Percentiles rank a stretch among this genome's conserved stretches.
Evolutionary conservation across 2,113 vertebrate genomes (phyloP).

Genomic region (Siniperca chuatsi): DNA sequence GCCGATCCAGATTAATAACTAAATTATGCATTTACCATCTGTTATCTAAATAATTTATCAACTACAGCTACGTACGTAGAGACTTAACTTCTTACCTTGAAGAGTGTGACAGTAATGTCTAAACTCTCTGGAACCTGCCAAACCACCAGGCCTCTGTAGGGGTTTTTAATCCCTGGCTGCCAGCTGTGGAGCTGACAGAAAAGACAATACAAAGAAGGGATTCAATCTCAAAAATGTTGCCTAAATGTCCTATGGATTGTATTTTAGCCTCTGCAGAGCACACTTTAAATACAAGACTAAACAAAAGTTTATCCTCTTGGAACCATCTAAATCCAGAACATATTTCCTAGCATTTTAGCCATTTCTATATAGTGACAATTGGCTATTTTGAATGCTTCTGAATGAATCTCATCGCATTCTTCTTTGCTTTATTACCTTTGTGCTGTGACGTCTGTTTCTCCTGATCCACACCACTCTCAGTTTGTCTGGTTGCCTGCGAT

Average conservation of each 20-base stretch:
- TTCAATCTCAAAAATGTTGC: neutral
- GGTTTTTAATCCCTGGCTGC: slow-evolving; percentile 93
- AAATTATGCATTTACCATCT: neutral
- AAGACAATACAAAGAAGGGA: neutral
- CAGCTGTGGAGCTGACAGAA: slow-evolving; percentile 88
- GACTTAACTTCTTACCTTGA: slow-evolving; percentile 83
- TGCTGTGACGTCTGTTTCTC: slow-evolving; percentile 88
- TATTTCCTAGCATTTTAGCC: neutral
- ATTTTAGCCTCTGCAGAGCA: neutral
- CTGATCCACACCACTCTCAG: slow-evolving; percentile 92
- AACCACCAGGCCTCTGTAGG: slow-evolving; percentile 89
- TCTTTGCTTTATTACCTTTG: slow-evolving; percentile 83
- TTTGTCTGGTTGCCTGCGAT: slow-evolving; percentile 92
- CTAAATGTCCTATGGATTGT: neutral
- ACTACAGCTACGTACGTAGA: neutral
- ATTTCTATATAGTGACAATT: neutral
- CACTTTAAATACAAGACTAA: neutral
- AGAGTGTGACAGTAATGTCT: slow-evolving; percentile 90
- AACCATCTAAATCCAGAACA: neutral
- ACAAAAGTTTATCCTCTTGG: neutral
- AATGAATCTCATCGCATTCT: rapidly evolving
- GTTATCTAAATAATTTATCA: neutral
- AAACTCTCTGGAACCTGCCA: slow-evolving; percentile 92
- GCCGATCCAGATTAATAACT: neutral
- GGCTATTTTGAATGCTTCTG: rapidly evolving